A percentile compares a stretch with the other conserved stretches of the same genome.
phyloP scores from a whole-genome alignment of 1,140 invertebrate species.

The Heliconius eleuchia region DNA sequence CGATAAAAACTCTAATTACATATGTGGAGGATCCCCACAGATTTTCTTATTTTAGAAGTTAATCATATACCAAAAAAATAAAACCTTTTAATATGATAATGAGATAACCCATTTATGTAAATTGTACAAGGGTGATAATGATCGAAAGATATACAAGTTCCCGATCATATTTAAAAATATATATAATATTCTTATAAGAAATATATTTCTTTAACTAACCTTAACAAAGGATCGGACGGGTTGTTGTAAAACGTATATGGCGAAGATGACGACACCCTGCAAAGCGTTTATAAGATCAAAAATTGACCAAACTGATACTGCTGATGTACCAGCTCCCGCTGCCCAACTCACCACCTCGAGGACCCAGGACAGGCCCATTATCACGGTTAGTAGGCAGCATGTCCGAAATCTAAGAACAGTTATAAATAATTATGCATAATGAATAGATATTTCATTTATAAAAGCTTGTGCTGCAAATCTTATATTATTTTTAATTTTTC shows the following conservation, averaged over 20 bases:
- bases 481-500: too few species aligned
- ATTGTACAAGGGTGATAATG: neutral
- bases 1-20: too few species aligned
- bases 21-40: too few species aligned
- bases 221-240: conserved; percentile 73
- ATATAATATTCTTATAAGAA: neutral
- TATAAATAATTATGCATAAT: neutral
- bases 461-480: too few species aligned
- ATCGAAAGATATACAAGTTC: too few species aligned
- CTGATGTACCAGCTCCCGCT: conserved; percentile 64
- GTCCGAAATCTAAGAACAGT: conserved; percentile 71
- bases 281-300: conserved; percentile 81
- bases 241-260: conserved; percentile 82
- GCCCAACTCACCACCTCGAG: conserved; percentile 82
- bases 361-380: conserved; percentile 83
- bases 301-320: conserved; percentile 79
- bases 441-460: too few species aligned
- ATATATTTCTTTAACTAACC: conserved; percentile 42
- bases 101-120: too few species aligned
- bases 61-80: too few species aligned
- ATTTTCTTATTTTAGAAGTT: too few species aligned
- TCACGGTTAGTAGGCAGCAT: conserved; percentile 78
- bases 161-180: neutral
- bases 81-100: too few species aligned
- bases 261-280: conserved; percentile 81